Base-by-base conservation (phyloP, 2,113 vertebrate species). In the Peromyscus polionotus region DNA sequence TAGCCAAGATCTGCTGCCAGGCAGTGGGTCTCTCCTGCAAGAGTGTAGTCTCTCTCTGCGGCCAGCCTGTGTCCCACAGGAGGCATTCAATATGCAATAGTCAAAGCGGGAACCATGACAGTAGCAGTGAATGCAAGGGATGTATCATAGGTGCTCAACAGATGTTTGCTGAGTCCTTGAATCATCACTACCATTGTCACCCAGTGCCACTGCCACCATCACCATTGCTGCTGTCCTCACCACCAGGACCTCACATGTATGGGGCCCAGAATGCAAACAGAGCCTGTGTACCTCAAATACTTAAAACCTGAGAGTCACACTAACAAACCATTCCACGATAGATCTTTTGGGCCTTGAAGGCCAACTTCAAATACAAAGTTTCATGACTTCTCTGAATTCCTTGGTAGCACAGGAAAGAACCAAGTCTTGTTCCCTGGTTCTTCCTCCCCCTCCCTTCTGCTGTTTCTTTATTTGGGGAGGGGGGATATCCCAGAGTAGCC, bases 371-470 rank as follows among this genome's bases (percentile, higher is more conserved):
- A 92, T 68, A 63, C 33, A 39, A 80, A 73, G 28, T 48, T 26
- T 88, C 76, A 63, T 92, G 48, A 75, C 31, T 75, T 91, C 33
- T 92, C 42, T 77, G 20, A 96, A 84, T 79, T 92, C 76, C 95
- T 65, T 76, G 57, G 45, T 19, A 92, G 70, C 75, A 95, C 20
- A 45, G 95, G 75, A 70, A 72, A 94, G 36, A 63, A 65, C 10
- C 45, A 75, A 26, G 24, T 17, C 19, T 51, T 51, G 26, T 26
- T 31, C 59, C 17, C 33, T 59, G 79, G 26, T 9, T 86, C 31
- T 94, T 87, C 51, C 63, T 39, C 36, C 80, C 16, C 57, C 3
- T 26, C 31, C 11, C 26, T 20, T 20, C 59, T 57, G 14, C 28
- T 48, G 8, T 57, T 65, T 63, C 24, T 84, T 45, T 45, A 16